These are phyloP conservation scores for Buteo buteo DNA, from an alignment of 2,113 vertebrate genomes.

Conservation along the genomic window DNA sequence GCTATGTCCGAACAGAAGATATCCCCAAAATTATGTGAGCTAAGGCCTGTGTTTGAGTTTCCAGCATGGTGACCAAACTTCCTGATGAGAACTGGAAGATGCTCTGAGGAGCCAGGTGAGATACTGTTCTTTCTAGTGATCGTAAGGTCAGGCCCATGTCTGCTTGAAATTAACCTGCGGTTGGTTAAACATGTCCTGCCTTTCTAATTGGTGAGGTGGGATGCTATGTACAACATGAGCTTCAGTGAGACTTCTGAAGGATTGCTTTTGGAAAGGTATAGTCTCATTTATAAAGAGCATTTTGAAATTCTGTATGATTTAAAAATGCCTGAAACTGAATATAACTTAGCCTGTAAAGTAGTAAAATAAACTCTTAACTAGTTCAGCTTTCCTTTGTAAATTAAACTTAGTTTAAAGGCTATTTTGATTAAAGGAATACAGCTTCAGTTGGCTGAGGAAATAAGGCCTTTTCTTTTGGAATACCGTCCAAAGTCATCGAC, in stretches of 20 bases:
- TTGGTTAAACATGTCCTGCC: background rate
- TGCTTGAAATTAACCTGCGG: background rate
- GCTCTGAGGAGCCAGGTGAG: background rate
- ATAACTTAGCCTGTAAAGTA: background rate
- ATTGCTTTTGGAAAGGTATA: background rate
- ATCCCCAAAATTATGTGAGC: background rate
- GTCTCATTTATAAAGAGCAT: background rate
- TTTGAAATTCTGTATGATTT: background rate
- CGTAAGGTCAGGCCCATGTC: background rate
- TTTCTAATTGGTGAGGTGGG: background rate
- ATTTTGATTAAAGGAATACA: background rate
- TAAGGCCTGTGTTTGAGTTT: background rate
- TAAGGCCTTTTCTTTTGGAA: background rate
- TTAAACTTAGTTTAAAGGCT: background rate
- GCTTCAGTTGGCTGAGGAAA: background rate
- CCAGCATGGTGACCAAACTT: background rate
- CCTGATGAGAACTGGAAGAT: background rate
- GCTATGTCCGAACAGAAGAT: background rate
- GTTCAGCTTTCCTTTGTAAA: background rate
- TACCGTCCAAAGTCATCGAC: background rate
- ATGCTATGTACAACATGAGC: background rate
- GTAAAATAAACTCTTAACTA: background rate
- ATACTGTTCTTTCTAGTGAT: background rate
- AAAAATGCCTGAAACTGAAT: background rate
- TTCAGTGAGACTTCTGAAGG: background rate